Percentiles rank a stretch among this genome's conserved stretches.
These are phyloP conservation scores for Oriolus oriolus DNA, from an alignment of 2,113 vertebrate species.

Conservation along the genomic window DNA sequence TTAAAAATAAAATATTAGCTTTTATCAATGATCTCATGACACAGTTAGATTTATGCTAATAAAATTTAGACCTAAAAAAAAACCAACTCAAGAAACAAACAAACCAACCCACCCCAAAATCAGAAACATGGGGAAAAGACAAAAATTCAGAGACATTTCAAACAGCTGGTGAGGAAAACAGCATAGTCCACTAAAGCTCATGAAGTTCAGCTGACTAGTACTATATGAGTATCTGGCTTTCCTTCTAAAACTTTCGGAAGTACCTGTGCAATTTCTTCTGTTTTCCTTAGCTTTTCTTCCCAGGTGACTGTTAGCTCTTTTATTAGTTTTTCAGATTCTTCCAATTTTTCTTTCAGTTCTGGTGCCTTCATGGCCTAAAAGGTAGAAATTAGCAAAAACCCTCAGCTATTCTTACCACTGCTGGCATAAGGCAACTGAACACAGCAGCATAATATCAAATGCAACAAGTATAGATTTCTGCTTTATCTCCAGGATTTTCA, in stretches of 20 bases:
- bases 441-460: not conserved
- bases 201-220: not conserved
- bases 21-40: not conserved
- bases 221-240: not conserved
- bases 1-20: not conserved
- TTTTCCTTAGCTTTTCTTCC: slow-evolving; percentile 97
- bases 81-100: not conserved
- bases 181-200: not conserved
- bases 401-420: not conserved
- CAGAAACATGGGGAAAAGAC: not conserved
- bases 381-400: not conserved
- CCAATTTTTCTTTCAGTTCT: slow-evolving; percentile 94
- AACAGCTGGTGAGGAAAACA: not conserved
- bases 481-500: not conserved
- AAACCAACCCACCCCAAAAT: not conserved
- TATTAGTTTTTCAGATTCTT: slow-evolving; percentile 97
- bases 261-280: slow-evolving; percentile 97
- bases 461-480: not conserved
- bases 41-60: not conserved
- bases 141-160: not conserved
- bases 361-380: slow-evolving; percentile 94
- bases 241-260: not conserved
- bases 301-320: slow-evolving; percentile 95
- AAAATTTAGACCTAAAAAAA: not conserved
- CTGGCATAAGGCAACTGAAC: not conserved